Conservation (phyloP, 37 sponge, comb jelly and placozoan species). For the Haliclona indistincta region DNA sequence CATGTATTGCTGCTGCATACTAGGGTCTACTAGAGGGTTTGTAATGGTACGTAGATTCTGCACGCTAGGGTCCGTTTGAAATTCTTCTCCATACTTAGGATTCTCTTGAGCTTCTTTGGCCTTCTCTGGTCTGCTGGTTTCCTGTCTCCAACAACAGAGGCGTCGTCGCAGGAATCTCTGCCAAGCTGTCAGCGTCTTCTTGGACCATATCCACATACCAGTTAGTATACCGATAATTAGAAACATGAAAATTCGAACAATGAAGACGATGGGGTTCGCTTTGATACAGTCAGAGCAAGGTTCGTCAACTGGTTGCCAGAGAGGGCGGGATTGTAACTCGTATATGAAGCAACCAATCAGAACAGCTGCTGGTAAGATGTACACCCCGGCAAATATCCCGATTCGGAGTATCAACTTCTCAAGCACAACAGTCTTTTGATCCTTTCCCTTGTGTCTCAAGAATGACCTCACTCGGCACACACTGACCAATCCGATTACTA, state of each 20-base stretch:
- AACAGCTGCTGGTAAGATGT: constrained; percentile 80
- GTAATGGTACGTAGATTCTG: too few species aligned
- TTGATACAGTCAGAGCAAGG: constrained; percentile 17
- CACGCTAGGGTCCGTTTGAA: too few species aligned
- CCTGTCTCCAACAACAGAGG: too few species aligned
- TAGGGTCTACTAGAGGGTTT: too few species aligned
- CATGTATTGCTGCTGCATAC: too few species aligned
- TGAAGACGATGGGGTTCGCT: constrained; percentile 54
- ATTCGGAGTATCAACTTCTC: constrained; percentile 91
- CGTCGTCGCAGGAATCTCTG: too few species aligned
- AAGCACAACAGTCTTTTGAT: constrained; percentile 51
- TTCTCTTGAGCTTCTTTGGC: too few species aligned
- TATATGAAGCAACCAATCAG: constrained; percentile 75
- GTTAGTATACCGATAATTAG: constrained; percentile 71
- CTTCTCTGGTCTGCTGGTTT: too few species aligned
- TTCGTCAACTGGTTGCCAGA: constrained; percentile 36
- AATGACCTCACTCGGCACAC: constrained; percentile 45
- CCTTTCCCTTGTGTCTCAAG: constrained; percentile 48
- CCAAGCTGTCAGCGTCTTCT: constrained; percentile 81
- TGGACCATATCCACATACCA: constrained; percentile 93
- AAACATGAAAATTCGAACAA: constrained; percentile 67
- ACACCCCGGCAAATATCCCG: constrained; percentile 83
- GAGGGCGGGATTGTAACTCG: constrained; percentile 49
- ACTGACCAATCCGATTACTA: constrained; percentile 61
- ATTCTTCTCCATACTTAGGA: too few species aligned